Base-by-base conservation (phyloP, 1,140 invertebrate species). In the Paraescarpia echinospica region DNA sequence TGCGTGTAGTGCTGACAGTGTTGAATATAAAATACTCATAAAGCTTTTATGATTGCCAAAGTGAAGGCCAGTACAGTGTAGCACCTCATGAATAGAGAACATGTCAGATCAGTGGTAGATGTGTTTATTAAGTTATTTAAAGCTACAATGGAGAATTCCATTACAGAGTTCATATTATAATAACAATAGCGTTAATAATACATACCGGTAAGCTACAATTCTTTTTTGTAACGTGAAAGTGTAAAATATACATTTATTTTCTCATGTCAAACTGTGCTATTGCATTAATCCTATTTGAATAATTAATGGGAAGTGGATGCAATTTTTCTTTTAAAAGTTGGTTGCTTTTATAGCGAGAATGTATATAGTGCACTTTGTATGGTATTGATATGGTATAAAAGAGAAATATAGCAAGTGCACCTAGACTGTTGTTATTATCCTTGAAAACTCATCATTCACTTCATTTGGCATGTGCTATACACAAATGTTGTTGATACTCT, bases 11-110 rank as follows among this genome's bases (percentile, higher is more conserved):
- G 48, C 4, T 77, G 59, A 77, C 59, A 1, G 0, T 77, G 59
- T 77, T 77, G 59, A 77, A 77, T 27, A 77, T 77, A 31, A 77
- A 77, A 77, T 27, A 27, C 59, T 77, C 59, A 77, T 77, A 18
- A 77, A 77, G 59, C 59, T 77, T 77, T 77, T 77, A 77, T 77
- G 59, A 77, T 77, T 77, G 59, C 18, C 59, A 77, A 77, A 77
- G 59, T 77, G 59, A 77, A 77, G 4, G 59, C 59, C 12, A 77
- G 59, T 77, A 77, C 59, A 4, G 59, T 77, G 59, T 77, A 77
- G 59, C 59, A 77, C 59, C 59, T 77, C 2, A 77, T 77, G 1
- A 31, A 77, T 31, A 77, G 59, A 77, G 14, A 77, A 18, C 59
- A 18, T 77, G 59, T 77, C 59, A 77, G 59, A 77, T 27, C 22